Conservation (phyloP, 2,113 vertebrate genomes). For the Oncorhynchus gorbuscha region DNA sequence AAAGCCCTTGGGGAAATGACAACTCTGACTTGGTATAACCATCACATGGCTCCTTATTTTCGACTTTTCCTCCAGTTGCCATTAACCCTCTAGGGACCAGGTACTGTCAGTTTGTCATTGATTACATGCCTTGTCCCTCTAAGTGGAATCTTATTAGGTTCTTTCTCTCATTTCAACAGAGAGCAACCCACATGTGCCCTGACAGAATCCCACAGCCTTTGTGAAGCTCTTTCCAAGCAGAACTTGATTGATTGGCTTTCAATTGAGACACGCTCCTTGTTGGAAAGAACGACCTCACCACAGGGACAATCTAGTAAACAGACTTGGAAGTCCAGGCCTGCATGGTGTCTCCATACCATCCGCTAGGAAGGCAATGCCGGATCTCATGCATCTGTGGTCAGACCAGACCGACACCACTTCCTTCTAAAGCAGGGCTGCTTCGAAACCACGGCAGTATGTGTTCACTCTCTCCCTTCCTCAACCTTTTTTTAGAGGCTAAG, state of each 20-base stretch:
- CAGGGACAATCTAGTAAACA: conserved; percentile 70
- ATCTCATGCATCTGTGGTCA: conserved; percentile 78
- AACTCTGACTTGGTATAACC: conserved; percentile 28
- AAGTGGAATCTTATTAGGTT: too few species aligned
- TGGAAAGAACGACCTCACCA: conserved; percentile 43
- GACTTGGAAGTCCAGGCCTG: conserved; percentile 73
- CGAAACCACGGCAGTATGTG: conserved; percentile 60
- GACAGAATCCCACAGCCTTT: conserved; percentile 38
- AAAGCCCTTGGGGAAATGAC: conserved; percentile 5
- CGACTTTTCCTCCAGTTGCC: too few species aligned
- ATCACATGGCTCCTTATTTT: conserved; percentile 50
- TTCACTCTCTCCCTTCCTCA: conserved; percentile 53
- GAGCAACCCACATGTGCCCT: conserved; percentile 47
- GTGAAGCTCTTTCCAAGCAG: conserved; percentile 59
- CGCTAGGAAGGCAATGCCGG: conserved; percentile 69
- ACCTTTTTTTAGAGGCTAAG: conserved; percentile 49
- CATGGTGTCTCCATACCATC: conserved; percentile 72
- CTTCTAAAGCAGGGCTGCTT: conserved; percentile 71
- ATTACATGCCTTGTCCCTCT: too few species aligned
- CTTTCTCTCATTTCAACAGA: too few species aligned
- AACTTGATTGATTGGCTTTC: conserved; percentile 62
- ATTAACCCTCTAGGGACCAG: too few species aligned
- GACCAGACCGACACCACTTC: conserved; percentile 77
- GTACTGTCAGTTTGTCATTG: too few species aligned
- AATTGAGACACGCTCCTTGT: conserved; percentile 61